phyloP scores from a whole-genome alignment of 2,113 vertebrate genomes.

The Bagarius yarrelli region DNA sequence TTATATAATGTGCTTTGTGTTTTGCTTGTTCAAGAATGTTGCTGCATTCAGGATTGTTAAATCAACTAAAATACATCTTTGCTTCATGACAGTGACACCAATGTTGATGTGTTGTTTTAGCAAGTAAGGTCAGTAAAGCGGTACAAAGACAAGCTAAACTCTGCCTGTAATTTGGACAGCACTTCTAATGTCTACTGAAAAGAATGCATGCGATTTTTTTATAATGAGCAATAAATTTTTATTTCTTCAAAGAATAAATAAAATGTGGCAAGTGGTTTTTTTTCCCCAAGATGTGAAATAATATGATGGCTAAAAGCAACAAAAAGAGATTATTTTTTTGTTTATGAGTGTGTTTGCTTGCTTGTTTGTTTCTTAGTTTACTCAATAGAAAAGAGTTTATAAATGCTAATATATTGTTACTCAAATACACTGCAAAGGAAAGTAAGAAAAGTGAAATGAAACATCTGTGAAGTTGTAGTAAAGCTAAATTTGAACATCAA shows the following conservation, averaged over 20 bases:
- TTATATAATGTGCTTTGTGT: slow-evolving; percentile 31
- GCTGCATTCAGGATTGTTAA: not conserved
- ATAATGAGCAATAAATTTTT: slow-evolving; percentile 41
- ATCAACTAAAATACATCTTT: slow-evolving; percentile 41
- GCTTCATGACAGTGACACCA: not conserved
- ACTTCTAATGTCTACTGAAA: slow-evolving; percentile 39
- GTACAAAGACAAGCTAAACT: slow-evolving; percentile 11
- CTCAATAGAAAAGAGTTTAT: too few species aligned
- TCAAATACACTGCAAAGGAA: not conserved
- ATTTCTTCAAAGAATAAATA: slow-evolving; percentile 5
- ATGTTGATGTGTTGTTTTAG: not conserved
- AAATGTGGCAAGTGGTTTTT: not conserved
- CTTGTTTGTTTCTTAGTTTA: not conserved
- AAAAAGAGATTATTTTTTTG: not conserved
- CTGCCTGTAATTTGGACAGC: slow-evolving; percentile 45
- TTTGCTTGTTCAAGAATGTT: slow-evolving; percentile 36
- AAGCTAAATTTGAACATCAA: not conserved
- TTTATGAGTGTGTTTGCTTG: not conserved
- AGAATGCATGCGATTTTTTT: slow-evolving; percentile 47
- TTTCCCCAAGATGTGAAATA: not conserved
- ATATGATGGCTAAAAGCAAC: not conserved
- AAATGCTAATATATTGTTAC: too few species aligned
- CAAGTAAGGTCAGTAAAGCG: not conserved
- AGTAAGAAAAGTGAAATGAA: too few species aligned
- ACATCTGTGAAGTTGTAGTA: not conserved